Base-by-base conservation (phyloP, 1,140 invertebrate species). In the Agrypnia vestita region DNA sequence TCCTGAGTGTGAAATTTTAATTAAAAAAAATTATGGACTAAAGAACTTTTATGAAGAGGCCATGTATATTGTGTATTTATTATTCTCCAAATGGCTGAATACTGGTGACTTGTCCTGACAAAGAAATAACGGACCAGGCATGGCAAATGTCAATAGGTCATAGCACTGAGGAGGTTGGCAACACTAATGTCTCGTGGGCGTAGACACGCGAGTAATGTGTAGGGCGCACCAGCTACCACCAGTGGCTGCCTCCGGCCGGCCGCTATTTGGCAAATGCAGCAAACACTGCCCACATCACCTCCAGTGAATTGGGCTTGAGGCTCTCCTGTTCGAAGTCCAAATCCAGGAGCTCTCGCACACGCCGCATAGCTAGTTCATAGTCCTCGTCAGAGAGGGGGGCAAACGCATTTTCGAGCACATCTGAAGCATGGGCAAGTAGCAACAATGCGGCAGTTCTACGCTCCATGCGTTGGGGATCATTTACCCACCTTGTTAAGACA, bases 351-450 rank as follows among this genome's bases (percentile, higher is more conserved):
- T 98, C 96, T 78, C 98, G 92, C 25, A 99, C 97, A 85, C 98
- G 93, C 85, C 97, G 96, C 94, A 98, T 99, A 56, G 98, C 98
- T 79, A 99, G 90, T 90, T 99, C 98, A 87, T 99, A 99, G 87
- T 99, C 98, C 85, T 99, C 97, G 88, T 99, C 98, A 53, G 97
- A 98, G 1, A 99, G 91, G 0, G 98, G 97, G 19, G 97, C 97
- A 90, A 99, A 99, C n/a, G 99, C 99, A 90, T 99, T 99, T 90
- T 99, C 99, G 6, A 99, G 90, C 13, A 99, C 98, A 90, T 99
- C 98, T 62, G 98, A 98, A 13, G 98, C 97, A 88, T 99, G 98
- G 19, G 98, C 97, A 71, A 99, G 91, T 87, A 98, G 96, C 84
- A 99, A 94, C 64, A 99, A 91, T 19, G 98, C 94, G 81, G 99